phyloP scores from a whole-genome alignment of 92 coral and sea anemone genomes.

The Heliopora coerulea region DNA sequence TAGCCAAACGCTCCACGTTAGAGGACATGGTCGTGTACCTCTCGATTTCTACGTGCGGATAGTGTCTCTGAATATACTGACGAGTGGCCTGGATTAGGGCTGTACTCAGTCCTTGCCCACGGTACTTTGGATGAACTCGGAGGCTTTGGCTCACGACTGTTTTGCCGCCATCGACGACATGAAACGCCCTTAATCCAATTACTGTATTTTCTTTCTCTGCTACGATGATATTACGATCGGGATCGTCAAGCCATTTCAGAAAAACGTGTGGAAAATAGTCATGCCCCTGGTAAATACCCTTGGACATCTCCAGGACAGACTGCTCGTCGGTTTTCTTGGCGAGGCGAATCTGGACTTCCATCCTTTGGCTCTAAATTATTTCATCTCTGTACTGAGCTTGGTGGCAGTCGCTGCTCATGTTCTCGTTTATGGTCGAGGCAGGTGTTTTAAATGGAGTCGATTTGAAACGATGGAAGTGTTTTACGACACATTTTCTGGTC shows the following conservation, averaged over 20 bases:
- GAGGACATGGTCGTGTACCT: conserved; percentile 95
- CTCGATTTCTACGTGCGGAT: conserved; percentile 73
- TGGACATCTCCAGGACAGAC: conserved; percentile 76
- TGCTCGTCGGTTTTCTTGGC: conserved; percentile 66
- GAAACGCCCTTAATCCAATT: conserved; percentile 85
- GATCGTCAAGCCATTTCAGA: conserved; percentile 64
- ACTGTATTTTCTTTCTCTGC: conserved; percentile 69
- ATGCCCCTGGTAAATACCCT: conserved; percentile 85
- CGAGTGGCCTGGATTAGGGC: conserved; percentile 74
- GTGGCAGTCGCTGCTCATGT: too few relatives aligned
- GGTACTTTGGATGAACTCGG: conserved; percentile 83
- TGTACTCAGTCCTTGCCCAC: conserved; percentile 84
- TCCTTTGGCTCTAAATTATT: conserved; percentile 17
- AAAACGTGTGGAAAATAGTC: conserved; percentile 90
- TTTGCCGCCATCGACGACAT: conserved; percentile 77
- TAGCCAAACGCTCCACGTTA: conserved; percentile 86
- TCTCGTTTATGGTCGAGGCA: too few relatives aligned
- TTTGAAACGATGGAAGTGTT: too few relatives aligned
- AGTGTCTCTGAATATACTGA: conserved; percentile 60
- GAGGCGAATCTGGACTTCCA: conserved; percentile 65
- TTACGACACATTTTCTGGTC: too few relatives aligned
- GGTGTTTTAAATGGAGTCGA: too few relatives aligned
- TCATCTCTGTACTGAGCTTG: too few relatives aligned
- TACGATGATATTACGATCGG: conserved; percentile 69
- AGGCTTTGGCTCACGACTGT: conserved; percentile 89